phyloP scores from a whole-genome alignment of 2,113 vertebrate species.

The Gnathonemus longibarbis region DNA sequence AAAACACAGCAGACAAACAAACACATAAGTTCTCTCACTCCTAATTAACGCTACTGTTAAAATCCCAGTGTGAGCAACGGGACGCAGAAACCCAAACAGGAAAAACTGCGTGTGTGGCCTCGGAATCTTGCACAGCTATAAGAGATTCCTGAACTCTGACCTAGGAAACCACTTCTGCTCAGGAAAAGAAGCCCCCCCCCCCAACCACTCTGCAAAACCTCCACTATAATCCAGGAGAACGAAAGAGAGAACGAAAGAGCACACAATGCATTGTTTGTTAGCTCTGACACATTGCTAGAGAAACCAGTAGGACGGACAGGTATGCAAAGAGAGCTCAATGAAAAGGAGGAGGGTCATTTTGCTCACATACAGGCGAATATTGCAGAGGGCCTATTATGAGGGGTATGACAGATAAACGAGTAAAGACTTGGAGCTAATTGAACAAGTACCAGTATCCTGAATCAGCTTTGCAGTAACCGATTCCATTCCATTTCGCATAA shows the following conservation, averaged over 20 bases:
- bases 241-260: not conserved
- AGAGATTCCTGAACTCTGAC: conserved; percentile 6
- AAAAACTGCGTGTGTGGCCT: not conserved
- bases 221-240: not conserved
- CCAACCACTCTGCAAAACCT: not conserved
- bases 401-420: not conserved
- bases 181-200: not conserved
- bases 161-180: not conserved
- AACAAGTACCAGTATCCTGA: not conserved
- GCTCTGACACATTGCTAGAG: not conserved
- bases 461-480: not conserved
- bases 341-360: not conserved
- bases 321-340: not conserved
- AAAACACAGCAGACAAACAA: not conserved
- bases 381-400: not conserved
- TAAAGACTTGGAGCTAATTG: not conserved
- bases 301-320: not conserved
- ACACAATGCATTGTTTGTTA: not conserved
- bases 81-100: not conserved
- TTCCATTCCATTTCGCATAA: not conserved
- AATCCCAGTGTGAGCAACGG: not conserved
- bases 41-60: not conserved
- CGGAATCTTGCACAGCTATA: not conserved
- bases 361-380: not conserved
- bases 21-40: not conserved